Conservation (phyloP, 2,113 vertebrate genomes). For the Sisor rabdophorus region DNA sequence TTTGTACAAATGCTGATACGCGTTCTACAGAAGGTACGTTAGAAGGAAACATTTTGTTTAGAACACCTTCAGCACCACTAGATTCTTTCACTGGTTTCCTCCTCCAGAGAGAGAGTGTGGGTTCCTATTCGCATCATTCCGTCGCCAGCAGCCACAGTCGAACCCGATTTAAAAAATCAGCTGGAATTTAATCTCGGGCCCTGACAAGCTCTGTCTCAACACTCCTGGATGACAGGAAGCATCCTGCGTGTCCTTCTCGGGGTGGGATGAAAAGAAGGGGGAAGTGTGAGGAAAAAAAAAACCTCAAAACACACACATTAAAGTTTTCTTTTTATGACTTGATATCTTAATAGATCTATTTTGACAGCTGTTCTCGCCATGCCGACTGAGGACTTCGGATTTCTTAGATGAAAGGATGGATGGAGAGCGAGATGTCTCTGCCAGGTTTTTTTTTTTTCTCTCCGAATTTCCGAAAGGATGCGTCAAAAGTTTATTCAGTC, state of each 20-base stretch:
- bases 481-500: slow-evolving; percentile 7
- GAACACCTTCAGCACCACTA: not conserved
- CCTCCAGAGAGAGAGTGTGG: slow-evolving; percentile 8
- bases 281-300: slow-evolving; percentile 3
- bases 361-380: slow-evolving; percentile 45
- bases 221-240: slow-evolving; percentile 55
- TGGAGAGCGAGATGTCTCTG: not conserved
- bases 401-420: slow-evolving; percentile 30
- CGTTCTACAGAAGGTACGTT: not conserved
- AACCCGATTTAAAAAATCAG: slow-evolving; percentile 39
- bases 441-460: not conserved
- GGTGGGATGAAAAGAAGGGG: slow-evolving; percentile 48
- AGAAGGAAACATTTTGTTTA: not conserved
- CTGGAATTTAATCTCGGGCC: slow-evolving; percentile 55
- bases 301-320: slow-evolving; percentile 19
- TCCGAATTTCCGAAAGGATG: not conserved
- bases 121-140: slow-evolving; percentile 41
- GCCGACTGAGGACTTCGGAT: slow-evolving; percentile 26
- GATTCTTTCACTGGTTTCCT: not conserved
- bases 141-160: slow-evolving; percentile 10
- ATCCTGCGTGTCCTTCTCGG: slow-evolving; percentile 54
- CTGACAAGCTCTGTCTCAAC: slow-evolving; percentile 60
- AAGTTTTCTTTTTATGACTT: slow-evolving; percentile 45
- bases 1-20: too few relatives aligned
- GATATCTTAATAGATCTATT: slow-evolving; percentile 45